Base-by-base conservation (phyloP, 2,113 vertebrate species). In the Gila orcuttii region DNA sequence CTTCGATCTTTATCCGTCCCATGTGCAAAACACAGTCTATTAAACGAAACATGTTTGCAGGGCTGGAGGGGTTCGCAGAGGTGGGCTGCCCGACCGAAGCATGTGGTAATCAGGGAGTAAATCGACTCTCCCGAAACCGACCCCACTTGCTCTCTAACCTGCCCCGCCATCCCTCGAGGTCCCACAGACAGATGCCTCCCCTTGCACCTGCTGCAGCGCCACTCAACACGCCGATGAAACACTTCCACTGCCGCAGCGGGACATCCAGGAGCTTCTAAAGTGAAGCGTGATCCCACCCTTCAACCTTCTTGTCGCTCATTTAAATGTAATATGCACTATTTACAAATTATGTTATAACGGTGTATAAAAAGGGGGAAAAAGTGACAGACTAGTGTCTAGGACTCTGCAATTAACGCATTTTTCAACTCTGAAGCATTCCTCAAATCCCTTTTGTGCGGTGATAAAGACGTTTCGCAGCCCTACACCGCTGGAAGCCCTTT, bases 61-160 rank as follows among this genome's bases (percentile, higher is more conserved):
- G n/a, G 45, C 47, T 82, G 50, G 36, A n/a, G 21, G 55, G 69
- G 60, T 57, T 50, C 21, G 1, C 7, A 11, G 59, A 62, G 39
- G 69, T 39, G 7, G 25, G 39, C 39, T 3, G 39, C 86, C 81
- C 55, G 78, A 83, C 45, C 87, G 76, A 85, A 79, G 74, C 90
- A 88, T 88, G 78, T 90, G 88, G 88, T 87, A 90, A 90, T 89
- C 89, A 87, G 86, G 57, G 31, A 81, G 60, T 50, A 84, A 81
- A 89, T 89, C 81, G 9, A 81, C 84, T 84, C 76, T 59, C 52
- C 79, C 7, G 3, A 69, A 69, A 77, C 25, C 31, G 47, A 33
- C 66, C 64, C 68, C 47, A 28, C 47, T 42, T 85, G 31, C 73
- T 85, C 64, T 52, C 86, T 74, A 78, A 85, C 62, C 55, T 76